Conservation (phyloP, 1,140 invertebrate species). For the Stenopsyche tienmushanensis region DNA sequence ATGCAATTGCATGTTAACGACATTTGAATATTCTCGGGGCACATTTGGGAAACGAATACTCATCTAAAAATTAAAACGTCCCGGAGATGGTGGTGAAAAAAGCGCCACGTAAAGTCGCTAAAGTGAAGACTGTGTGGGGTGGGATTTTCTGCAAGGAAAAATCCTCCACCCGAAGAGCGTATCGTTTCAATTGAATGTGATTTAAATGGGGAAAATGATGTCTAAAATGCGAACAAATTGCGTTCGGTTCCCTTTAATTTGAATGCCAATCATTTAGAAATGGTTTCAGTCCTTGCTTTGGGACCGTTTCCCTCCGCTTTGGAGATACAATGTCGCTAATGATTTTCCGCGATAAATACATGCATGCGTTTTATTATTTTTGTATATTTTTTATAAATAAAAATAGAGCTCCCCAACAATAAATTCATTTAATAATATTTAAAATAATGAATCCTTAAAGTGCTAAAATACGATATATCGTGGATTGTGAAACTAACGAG, state of each 20-base stretch:
- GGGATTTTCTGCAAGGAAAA: conserved; percentile 2
- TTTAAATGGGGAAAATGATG: conserved; percentile 42
- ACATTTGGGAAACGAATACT: no score
- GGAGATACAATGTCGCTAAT: conserved; percentile 1
- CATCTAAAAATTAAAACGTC: no score
- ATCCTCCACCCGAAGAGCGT: conserved; percentile 19
- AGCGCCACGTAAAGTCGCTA: no score
- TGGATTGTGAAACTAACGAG: no score
- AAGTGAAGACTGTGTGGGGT: no score
- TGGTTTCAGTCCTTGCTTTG: not conserved
- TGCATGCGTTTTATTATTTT: not conserved
- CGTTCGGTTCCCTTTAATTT: conserved; percentile 41
- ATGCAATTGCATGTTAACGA: not conserved
- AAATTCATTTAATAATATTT: no score
- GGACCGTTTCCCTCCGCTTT: not conserved
- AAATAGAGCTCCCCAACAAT: not conserved
- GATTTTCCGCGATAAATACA: not conserved
- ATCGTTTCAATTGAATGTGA: conserved; percentile 41
- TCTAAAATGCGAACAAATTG: conserved; percentile 40
- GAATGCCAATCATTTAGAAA: conserved; percentile 40
- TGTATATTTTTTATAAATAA: no score
- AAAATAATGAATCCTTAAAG: no score
- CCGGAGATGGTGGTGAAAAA: no score
- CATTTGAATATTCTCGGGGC: not conserved
- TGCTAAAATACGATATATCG: no score